Evolutionary conservation across 2,888 invertebrate genomes (phyloP).

Genomic region (Candidula unifasciata): DNA sequence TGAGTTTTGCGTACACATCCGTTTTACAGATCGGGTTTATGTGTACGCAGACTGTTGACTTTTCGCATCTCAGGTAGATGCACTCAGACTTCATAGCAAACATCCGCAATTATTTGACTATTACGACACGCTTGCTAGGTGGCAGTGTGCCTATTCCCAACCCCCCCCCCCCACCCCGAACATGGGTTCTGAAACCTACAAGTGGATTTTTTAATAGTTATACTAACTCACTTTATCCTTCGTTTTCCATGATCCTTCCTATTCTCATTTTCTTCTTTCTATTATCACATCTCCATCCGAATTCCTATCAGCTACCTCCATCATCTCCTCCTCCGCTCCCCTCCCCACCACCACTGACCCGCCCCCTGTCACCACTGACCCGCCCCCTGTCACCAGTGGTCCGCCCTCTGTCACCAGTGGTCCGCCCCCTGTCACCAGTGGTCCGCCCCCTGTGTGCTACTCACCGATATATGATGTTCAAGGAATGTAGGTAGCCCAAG

Average conservation of each 20-base stretch:
- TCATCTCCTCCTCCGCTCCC: neutral
- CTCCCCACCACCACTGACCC: neutral
- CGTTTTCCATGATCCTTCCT: neutral
- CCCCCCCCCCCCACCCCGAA: no score
- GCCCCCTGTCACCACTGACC: neutral
- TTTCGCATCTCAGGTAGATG: no score
- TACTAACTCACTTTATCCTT: neutral
- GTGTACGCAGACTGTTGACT: no score
- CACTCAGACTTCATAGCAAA: no score
- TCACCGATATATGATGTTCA: conserved; percentile 82
- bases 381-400: neutral
- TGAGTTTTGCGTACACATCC: no score
- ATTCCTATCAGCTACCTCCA: neutral
- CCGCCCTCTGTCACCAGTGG: neutral
- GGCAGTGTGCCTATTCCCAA: no score
- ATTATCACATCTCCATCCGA: neutral
- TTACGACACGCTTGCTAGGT: no score
- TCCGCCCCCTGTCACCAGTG: neutral
- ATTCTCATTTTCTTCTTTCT: no score
- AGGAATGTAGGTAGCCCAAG: conserved; percentile 82
- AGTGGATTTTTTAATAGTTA: no score
- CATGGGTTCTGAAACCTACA: no score
- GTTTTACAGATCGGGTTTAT: no score
- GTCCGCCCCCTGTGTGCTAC: neutral
- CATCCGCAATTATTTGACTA: no score